phyloP scores from a whole-genome alignment of 2,888 invertebrate genomes.

The Eledona agricola region DNA sequence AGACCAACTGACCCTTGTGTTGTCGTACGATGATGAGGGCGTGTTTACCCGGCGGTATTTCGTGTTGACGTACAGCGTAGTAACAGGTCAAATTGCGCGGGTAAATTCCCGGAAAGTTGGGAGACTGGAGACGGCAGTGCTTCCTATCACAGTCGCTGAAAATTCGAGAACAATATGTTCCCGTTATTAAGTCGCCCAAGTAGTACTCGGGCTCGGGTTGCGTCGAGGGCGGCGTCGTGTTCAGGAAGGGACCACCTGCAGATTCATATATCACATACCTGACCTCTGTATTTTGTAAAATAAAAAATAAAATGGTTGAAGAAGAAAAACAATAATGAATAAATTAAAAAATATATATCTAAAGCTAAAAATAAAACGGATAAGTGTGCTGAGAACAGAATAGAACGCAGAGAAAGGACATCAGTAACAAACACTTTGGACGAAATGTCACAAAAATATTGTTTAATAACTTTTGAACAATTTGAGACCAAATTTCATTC shows the following conservation, averaged over 20 bases:
- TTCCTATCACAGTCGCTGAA: conserved; percentile 93
- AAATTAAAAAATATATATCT: too few relatives aligned
- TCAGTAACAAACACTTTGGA: too few relatives aligned
- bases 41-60: conserved; percentile 86
- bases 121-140: conserved; percentile 88
- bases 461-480: too few relatives aligned
- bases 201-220: conserved; percentile 70
- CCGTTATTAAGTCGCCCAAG: conserved; percentile 87
- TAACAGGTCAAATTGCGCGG: conserved; percentile 94
- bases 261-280: too few relatives aligned
- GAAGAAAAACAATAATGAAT: too few relatives aligned
- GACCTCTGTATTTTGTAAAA: too few relatives aligned
- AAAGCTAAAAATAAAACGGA: too few relatives aligned
- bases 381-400: too few relatives aligned
- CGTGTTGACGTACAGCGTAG: conserved; percentile 87
- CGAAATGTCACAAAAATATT: too few relatives aligned
- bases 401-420: too few relatives aligned
- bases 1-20: conserved; percentile 84
- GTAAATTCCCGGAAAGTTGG: conserved; percentile 92
- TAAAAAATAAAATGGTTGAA: too few relatives aligned
- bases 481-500: too few relatives aligned
- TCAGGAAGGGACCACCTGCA: conserved; percentile 45
- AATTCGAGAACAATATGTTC: conserved; percentile 91
- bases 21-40: conserved; percentile 87
- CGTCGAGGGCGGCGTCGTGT: conserved; percentile 45